Conservation (phyloP, 2,797 vertebrate species). For the Eospalax fontanierii region DNA sequence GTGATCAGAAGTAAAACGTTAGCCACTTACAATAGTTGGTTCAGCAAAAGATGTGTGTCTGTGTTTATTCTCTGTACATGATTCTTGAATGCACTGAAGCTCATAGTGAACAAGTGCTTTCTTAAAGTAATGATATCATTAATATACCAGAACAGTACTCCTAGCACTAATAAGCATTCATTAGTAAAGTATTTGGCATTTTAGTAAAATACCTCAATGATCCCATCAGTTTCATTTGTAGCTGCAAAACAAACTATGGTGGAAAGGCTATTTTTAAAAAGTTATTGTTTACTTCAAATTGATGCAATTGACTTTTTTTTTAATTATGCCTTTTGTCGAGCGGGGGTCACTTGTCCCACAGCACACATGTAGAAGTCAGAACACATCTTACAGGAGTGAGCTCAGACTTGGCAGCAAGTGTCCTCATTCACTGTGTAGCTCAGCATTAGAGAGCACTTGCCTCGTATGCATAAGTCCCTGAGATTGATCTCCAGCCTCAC, state of each 20-base stretch:
- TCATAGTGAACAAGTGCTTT: slow-evolving; percentile 9
- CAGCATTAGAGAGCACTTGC: neutral
- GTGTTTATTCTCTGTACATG: neutral
- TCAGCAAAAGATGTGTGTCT: slow-evolving; percentile 6
- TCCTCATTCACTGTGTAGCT: neutral
- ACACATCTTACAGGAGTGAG: too few relatives aligned
- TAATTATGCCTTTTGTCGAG: too few relatives aligned
- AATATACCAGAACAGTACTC: slow-evolving; percentile 23
- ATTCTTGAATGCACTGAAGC: neutral
- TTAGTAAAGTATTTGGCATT: slow-evolving; percentile 39
- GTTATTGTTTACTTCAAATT: neutral
- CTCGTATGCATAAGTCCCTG: neutral
- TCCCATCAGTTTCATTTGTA: slow-evolving; percentile 37
- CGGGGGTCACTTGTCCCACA: too few relatives aligned
- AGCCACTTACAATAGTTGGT: slow-evolving; percentile 1
- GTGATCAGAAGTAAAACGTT: neutral
- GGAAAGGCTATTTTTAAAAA: slow-evolving; percentile 40
- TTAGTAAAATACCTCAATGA: slow-evolving; percentile 43
- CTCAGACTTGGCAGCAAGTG: too few relatives aligned
- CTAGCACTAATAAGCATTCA: slow-evolving; percentile 22
- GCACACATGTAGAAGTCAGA: too few relatives aligned
- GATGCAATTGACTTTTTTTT: neutral
- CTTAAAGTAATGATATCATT: neutral
- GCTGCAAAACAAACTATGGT: slow-evolving; percentile 8
- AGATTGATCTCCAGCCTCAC: neutral